phyloP scores from a whole-genome alignment of 2,888 invertebrate species.

The Caenorhabditis uteleia region DNA sequence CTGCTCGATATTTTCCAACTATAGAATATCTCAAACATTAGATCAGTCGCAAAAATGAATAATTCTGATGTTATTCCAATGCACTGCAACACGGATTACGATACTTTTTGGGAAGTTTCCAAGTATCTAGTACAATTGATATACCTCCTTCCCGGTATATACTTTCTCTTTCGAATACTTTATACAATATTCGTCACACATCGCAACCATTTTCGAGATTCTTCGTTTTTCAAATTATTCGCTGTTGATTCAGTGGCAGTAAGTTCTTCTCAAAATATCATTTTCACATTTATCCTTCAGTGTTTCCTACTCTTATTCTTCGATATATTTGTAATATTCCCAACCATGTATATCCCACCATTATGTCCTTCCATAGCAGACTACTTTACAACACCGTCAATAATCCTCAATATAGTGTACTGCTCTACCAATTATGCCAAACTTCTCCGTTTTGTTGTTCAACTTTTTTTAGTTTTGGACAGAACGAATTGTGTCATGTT shows the following conservation, averaged over 20 bases:
- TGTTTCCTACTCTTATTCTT: slow-evolving; percentile 9
- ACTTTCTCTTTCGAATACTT: slow-evolving; percentile 8
- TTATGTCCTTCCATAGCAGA: slow-evolving; percentile 1
- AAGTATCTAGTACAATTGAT: slow-evolving; percentile 12
- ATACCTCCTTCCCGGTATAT: slow-evolving; percentile 8
- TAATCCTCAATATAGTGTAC: slow-evolving; percentile 5
- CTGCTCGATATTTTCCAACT: no score
- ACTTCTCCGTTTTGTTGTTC: slow-evolving; percentile 7
- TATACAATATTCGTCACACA: slow-evolving; percentile 8
- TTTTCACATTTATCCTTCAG: slow-evolving; percentile 6
- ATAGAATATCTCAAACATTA: no score
- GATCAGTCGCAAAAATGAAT: no score
- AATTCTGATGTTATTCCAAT: slow-evolving; percentile 1
- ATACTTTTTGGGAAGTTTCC: slow-evolving; percentile 4
- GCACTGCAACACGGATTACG: slow-evolving; percentile 9
- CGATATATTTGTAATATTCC: slow-evolving; percentile 6
- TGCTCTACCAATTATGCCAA: slow-evolving; percentile 3
- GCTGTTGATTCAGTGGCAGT: slow-evolving; percentile 11
- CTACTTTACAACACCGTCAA: background rate
- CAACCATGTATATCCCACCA: slow-evolving; percentile 17
- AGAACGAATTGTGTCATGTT: slow-evolving; percentile 9
- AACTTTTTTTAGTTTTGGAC: slow-evolving; percentile 9
- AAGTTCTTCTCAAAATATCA: background rate
- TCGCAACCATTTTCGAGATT: slow-evolving; percentile 2
- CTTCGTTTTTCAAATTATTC: slow-evolving; percentile 17